A percentile compares a stretch with the other conserved stretches of the same genome.
phyloP scores from a whole-genome alignment of 2,113 vertebrate species.

The Callocephalon fimbriatum region DNA sequence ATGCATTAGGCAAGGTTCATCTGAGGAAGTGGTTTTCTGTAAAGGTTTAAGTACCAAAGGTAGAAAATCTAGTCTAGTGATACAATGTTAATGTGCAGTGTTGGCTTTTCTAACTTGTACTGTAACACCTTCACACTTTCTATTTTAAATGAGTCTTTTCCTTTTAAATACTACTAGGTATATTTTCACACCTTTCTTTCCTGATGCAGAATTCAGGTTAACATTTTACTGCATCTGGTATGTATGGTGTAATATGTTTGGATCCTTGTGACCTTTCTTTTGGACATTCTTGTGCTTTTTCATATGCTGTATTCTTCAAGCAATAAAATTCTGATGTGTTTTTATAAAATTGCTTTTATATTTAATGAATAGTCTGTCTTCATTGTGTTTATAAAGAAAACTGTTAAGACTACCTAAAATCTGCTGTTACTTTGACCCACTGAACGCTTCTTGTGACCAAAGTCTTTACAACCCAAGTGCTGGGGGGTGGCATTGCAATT shows the following conservation, averaged over 20 bases:
- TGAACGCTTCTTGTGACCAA: background rate
- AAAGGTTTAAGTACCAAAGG: constrained; percentile 84
- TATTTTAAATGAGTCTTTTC: constrained; percentile 77
- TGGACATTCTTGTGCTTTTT: constrained; percentile 88
- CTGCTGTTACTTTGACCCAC: constrained; percentile 13
- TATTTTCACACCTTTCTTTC: constrained; percentile 77
- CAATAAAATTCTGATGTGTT: constrained; percentile 98
- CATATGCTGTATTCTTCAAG: constrained; percentile 96
- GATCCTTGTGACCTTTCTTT: constrained; percentile 86
- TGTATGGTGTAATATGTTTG: constrained; percentile 85
- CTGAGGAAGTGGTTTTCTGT: constrained; percentile 68
- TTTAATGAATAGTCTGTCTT: constrained; percentile 70
- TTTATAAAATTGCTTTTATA: constrained; percentile 84
- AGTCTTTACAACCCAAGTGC: background rate
- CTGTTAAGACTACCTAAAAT: background rate
- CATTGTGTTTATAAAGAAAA: constrained; percentile 7
- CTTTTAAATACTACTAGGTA: constrained; percentile 74
- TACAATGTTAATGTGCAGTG: constrained; percentile 77
- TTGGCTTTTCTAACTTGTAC: constrained; percentile 84
- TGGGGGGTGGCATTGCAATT: constrained; percentile 13
- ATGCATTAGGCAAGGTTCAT: constrained; percentile 59
- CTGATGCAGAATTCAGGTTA: constrained; percentile 85
- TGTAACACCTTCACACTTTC: constrained; percentile 78
- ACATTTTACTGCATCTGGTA: constrained; percentile 89
- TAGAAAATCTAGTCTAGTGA: constrained; percentile 79